Evolutionary conservation across 2,888 invertebrate species (phyloP).

Genomic region (Gastracanthus pulcherrimus): DNA sequence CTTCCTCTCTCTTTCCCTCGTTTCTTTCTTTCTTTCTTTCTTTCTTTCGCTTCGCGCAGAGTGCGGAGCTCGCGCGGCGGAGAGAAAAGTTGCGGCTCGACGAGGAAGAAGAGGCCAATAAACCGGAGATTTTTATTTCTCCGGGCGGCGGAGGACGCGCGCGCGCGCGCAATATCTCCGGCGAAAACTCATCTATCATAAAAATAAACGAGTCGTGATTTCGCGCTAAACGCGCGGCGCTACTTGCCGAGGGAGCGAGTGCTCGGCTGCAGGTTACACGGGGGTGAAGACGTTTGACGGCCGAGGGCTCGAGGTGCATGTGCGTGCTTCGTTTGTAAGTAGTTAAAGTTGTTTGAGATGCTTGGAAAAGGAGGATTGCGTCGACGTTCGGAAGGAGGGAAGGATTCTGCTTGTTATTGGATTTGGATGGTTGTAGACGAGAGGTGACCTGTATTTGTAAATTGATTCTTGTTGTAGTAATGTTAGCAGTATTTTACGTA

Average conservation of each 20-base stretch:
- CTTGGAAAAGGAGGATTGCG: background rate
- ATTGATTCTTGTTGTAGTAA: too few relatives aligned
- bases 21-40: background rate
- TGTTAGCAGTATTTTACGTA: too few relatives aligned
- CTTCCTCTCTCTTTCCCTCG: slow-evolving; percentile 4
- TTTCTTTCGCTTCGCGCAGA: background rate
- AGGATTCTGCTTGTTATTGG: background rate
- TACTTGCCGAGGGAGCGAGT: background rate
- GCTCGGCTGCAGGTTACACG: background rate
- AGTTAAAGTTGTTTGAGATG: background rate
- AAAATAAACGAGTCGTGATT: slow-evolving; percentile 30
- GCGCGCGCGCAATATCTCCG: slow-evolving; percentile 21
- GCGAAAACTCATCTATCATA: slow-evolving; percentile 25
- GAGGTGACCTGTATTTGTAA: too few relatives aligned
- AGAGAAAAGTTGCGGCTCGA: slow-evolving; percentile 21
- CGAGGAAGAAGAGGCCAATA: slow-evolving; percentile 29
- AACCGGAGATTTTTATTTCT: slow-evolving; percentile 41
- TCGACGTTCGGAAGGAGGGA: background rate
- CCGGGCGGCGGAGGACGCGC: background rate
- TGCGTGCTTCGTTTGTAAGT: background rate
- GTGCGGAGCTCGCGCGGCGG: background rate
- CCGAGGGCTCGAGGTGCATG: background rate
- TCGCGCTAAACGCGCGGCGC: background rate
- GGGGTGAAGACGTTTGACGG: background rate
- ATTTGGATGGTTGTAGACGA: too few relatives aligned